Conservation (phyloP, 1,140 invertebrate species). For the Tetranychus urticae region DNA sequence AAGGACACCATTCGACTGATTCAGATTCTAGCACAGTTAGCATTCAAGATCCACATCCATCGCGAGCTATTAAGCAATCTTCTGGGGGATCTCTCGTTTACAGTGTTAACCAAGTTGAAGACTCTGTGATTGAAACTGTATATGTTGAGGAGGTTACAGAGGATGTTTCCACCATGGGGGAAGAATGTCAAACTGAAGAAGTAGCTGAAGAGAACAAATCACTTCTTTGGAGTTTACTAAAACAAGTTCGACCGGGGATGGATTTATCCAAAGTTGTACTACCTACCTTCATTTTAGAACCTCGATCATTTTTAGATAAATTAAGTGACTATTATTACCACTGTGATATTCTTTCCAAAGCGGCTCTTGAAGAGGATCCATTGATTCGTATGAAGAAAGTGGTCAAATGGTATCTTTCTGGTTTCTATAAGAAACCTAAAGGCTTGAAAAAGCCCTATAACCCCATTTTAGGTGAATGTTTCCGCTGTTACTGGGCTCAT, state of each 20-base stretch:
- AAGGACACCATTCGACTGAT: conserved; percentile 7
- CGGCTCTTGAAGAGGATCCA: conserved; percentile 58
- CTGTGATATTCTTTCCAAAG: conserved; percentile 59
- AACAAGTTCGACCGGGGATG: conserved; percentile 80
- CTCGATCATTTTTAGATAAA: conserved; percentile 76
- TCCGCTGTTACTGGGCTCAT: conserved; percentile 72
- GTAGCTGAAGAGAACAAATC: conserved; percentile 83
- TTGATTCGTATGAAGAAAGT: conserved; percentile 69
- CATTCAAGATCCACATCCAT: neutral
- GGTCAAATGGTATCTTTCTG: conserved; percentile 62
- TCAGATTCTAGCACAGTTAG: conserved; percentile 20
- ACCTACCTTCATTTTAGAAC: conserved; percentile 51
- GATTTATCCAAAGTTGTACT: conserved; percentile 83
- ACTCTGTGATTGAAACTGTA: conserved; percentile 29
- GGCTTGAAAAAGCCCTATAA: conserved; percentile 88
- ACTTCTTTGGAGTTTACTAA: conserved; percentile 72
- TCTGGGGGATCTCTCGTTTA: too few species aligned
- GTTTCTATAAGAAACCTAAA: conserved; percentile 69
- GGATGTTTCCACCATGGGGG: conserved; percentile 47
- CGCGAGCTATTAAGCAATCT: too few species aligned
- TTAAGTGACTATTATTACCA: conserved; percentile 81
- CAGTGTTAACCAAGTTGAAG: conserved; percentile 17
- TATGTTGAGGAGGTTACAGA: conserved; percentile 33
- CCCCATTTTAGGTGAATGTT: conserved; percentile 72
- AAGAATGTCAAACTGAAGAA: conserved; percentile 52